Conservation (phyloP, 2,113 vertebrate species). For the Bombycilla garrulus region DNA sequence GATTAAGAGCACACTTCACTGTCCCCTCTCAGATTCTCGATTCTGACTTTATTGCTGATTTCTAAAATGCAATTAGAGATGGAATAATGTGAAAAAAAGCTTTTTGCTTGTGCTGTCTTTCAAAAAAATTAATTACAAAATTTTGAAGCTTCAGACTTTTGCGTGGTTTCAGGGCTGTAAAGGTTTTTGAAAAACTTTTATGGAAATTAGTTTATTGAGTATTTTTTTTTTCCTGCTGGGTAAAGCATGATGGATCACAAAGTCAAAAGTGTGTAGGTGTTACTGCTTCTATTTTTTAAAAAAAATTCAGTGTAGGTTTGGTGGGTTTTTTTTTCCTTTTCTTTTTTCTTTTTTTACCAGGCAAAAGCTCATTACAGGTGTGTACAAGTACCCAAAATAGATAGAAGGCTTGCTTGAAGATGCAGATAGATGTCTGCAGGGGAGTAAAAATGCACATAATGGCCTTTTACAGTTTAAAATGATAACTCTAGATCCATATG, state of each 20-base stretch:
- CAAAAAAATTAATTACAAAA: background rate
- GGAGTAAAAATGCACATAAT: background rate
- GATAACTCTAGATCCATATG: background rate
- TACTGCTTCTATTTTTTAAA: background rate
- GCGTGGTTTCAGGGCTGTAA: background rate
- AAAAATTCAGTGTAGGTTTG: accelerated
- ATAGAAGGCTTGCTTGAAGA: background rate
- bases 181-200: background rate
- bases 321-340: too few species aligned
- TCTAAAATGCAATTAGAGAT: background rate
- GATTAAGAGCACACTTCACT: background rate
- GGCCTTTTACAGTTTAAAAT: background rate
- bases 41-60: background rate
- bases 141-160: background rate
- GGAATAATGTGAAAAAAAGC: background rate
- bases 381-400: background rate
- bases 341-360: background rate
- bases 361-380: background rate
- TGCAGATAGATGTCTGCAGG: background rate
- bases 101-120: background rate
- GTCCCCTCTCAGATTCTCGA: background rate
- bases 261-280: background rate
- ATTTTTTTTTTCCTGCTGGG: background rate
- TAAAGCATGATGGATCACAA: background rate
- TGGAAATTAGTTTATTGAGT: background rate